Percentiles rank a stretch among this genome's conserved stretches.
These are phyloP conservation scores for Crotalus horridus DNA, from an alignment of 2,113 vertebrate species.

Conservation along the genomic window DNA sequence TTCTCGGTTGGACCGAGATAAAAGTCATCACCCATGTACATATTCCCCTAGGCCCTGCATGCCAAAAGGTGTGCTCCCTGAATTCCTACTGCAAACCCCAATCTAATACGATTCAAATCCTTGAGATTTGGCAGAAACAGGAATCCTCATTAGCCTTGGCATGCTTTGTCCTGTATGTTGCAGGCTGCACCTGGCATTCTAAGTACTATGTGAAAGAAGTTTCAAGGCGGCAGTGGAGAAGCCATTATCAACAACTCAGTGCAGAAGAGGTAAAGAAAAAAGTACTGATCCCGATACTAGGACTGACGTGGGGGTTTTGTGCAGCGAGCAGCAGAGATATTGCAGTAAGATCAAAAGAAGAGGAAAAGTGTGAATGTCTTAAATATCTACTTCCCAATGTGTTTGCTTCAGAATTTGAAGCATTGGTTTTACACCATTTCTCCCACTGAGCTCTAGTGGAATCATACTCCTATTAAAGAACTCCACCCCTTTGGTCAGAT, in stretches of 20 bases:
- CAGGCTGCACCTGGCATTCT: background rate
- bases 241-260: background rate
- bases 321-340: background rate
- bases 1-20: background rate
- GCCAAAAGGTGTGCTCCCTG: background rate
- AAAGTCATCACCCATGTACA: constrained; percentile 4
- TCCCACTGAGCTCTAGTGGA: constrained; percentile 2
- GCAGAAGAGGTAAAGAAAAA: constrained; percentile 35
- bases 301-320: background rate
- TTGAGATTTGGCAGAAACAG: constrained; percentile 16
- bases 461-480: background rate
- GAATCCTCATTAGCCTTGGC: background rate
- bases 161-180: constrained; percentile 21
- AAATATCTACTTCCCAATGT: background rate
- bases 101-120: constrained; percentile 24
- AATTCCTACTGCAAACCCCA: background rate
- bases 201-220: background rate
- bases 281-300: background rate
- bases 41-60: constrained; percentile 7
- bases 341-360: constrained; percentile 4
- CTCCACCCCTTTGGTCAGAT: background rate
- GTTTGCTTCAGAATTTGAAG: background rate
- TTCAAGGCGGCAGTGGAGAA: background rate
- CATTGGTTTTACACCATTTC: background rate
- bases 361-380: background rate